Percentiles rank a stretch among this genome's conserved stretches.
Evolutionary conservation across 2,888 invertebrate genomes (phyloP).

Genomic region (Acanthosepion esculentum): DNA sequence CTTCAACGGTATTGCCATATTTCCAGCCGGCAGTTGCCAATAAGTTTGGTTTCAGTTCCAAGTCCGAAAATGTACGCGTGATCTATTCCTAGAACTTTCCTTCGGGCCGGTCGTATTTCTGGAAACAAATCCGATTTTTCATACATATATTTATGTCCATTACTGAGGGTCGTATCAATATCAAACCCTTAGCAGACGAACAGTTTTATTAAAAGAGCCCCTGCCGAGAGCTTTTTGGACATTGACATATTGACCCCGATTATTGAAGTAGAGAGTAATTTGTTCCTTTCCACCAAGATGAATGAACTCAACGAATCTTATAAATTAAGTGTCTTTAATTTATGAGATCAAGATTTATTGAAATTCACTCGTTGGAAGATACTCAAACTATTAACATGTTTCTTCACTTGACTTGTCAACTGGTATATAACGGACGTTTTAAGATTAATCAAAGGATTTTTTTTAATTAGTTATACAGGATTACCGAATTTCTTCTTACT

Average conservation of each 20-base stretch:
- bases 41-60: neutral
- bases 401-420: too few relatives aligned
- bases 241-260: neutral
- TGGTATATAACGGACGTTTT: too few relatives aligned
- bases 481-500: too few relatives aligned
- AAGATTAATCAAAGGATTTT: too few relatives aligned
- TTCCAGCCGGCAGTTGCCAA: neutral
- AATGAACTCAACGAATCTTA: neutral
- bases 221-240: neutral
- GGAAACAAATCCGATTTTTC: slow-evolving; percentile 21
- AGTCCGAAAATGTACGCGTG: neutral
- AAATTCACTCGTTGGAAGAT: too few relatives aligned
- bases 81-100: neutral
- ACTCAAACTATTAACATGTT: too few relatives aligned
- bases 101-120: slow-evolving; percentile 33
- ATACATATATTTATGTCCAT: neutral
- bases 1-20: neutral
- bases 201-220: neutral
- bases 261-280: neutral
- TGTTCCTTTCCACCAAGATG: neutral
- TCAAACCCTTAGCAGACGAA: neutral
- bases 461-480: too few relatives aligned
- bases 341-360: too few relatives aligned
- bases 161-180: slow-evolving; percentile 13
- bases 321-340: too few relatives aligned